Evolutionary conservation across 1,140 invertebrate species (phyloP), one percentile per base, ranked within the genome.

Genomic region (Lepidurus couesii): DNA sequence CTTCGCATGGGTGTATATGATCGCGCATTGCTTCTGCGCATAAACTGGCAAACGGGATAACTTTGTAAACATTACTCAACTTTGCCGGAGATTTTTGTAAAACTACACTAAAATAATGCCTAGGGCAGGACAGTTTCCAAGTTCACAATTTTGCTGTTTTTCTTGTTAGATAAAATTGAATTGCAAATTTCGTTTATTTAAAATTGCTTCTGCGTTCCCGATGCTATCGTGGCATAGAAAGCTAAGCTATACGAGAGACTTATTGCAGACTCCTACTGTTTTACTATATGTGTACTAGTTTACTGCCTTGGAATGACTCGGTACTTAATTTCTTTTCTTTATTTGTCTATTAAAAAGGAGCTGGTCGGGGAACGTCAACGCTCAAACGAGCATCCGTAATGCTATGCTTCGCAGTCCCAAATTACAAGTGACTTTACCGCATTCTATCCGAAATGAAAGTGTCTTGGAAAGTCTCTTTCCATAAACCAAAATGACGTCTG

Each of bases 391-490:
- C 1, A 88, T 89, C 34, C 79, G 82, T 74, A 82, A 84, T 75
- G 86, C 87, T 3, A 89, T 90, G 88, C 79, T 85, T n/a, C 80
- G 81, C 16, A 84, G 89, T 80, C 81, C 82, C 7, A 81, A 82
- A 13, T 82, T 90, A 7, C 84, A 86, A 81, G 85, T 89, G n/a
- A 89, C 88, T 1, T 7, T 89, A 42, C 88, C 89, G n/a, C 75
- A 83, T 81, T n/a, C 74, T n/a, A 82, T 83, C 16, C 53, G 21
- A 21, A 65, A 65, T 3, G 53, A 65, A 65, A 65, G 53, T 65
- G 6, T 65, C 9, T 65, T 65, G 53, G 53, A 65, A 7, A 13
- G n/a, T 16, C 53, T 65, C 53, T 65, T 65, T 16, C 16, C 16
- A 13, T 65, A 21, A 65, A 65, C 8, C 21, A 16, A n/a, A 21